Evolutionary conservation across 37 sponge, comb jelly and placozoan species (phyloP).

Genomic region (Chondrosia reniformis): DNA sequence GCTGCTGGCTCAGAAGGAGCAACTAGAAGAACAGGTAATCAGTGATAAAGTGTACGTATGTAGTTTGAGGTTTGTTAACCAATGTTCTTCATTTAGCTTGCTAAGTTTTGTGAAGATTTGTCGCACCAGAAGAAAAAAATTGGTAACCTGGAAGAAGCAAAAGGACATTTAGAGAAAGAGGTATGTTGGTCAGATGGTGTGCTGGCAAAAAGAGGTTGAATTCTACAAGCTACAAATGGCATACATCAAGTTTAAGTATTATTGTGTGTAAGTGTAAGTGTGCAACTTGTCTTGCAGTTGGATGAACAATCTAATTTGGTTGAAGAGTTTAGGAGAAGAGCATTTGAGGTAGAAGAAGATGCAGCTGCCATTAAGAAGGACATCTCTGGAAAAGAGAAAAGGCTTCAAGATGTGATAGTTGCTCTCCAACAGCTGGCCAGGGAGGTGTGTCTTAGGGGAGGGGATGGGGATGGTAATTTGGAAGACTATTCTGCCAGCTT

Average conservation of each 20-base stretch:
- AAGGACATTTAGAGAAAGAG: no score
- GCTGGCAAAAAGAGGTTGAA: no score
- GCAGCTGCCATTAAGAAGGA: slow-evolving; percentile 3
- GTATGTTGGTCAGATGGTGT: no score
- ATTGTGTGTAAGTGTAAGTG: neutral
- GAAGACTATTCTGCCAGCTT: neutral
- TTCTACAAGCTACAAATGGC: no score
- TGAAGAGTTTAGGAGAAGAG: no score
- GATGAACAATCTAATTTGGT: neutral
- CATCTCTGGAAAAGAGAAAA: neutral
- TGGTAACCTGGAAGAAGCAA: no score
- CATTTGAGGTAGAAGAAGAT: neutral
- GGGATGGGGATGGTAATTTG: neutral
- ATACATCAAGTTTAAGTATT: no score
- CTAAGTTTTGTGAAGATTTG: no score
- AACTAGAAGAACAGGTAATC: neutral
- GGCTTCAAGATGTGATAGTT: neutral
- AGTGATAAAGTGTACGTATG: neutral
- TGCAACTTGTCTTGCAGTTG: neutral
- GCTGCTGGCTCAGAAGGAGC: slow-evolving; percentile 14
- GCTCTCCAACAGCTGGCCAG: neutral
- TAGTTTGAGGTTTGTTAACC: neutral
- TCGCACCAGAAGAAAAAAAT: no score
- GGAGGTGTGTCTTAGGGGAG: neutral
- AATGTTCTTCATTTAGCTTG: neutral